phyloP scores from a whole-genome alignment of 2,113 vertebrate genomes.

The Ceyx margarethae region DNA sequence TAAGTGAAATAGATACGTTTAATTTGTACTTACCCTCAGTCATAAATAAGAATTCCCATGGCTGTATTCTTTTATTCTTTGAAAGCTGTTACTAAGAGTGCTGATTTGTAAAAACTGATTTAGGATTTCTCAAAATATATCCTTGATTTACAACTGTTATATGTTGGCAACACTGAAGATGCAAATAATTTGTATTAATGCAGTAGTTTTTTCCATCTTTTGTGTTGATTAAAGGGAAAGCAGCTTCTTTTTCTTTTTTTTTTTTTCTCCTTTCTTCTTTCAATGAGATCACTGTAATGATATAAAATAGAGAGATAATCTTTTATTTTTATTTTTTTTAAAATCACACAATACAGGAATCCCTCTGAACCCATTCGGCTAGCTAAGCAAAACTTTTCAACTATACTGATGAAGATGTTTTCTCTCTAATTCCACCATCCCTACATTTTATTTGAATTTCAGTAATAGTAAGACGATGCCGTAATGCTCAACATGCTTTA shows the following conservation, averaged over 20 bases:
- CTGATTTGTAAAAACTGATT: constrained; percentile 62
- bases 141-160: constrained; percentile 47
- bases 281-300: not conserved
- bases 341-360: not conserved
- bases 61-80: constrained; percentile 47
- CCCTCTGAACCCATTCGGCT: constrained; percentile 7
- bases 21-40: not conserved
- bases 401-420: constrained; percentile 22
- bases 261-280: not conserved
- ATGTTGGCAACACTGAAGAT: constrained; percentile 44
- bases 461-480: not conserved
- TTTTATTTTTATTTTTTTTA: not conserved
- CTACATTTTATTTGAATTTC: constrained; percentile 36
- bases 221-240: constrained; percentile 48
- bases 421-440: not conserved
- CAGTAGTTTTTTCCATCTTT: constrained; percentile 45
- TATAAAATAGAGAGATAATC: not conserved
- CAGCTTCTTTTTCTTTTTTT: not conserved
- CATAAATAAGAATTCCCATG: constrained; percentile 27
- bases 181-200: constrained; percentile 42
- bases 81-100: constrained; percentile 15
- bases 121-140: constrained; percentile 47
- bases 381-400: constrained; percentile 48
- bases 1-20: constrained; percentile 23
- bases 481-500: constrained; percentile 32